Evolutionary conservation across 2,797 vertebrate species (phyloP).

Genomic region (Bovichtus diacanthus): DNA sequence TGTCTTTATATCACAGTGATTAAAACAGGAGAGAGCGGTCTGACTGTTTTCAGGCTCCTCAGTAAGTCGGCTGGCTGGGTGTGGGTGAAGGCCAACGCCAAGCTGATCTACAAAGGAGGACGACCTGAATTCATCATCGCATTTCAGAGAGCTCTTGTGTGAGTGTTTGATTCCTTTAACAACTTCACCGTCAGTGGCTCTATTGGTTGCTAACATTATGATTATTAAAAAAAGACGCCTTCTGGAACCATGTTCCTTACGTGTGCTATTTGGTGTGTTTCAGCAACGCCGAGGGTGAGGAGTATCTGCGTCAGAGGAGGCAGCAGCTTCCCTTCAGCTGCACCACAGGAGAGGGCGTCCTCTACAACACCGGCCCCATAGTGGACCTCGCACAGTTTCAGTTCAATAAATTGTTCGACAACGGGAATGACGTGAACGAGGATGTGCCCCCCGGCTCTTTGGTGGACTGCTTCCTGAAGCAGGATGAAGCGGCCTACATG

Average conservation of each 20-base stretch:
- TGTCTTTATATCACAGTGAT: constrained; percentile 79
- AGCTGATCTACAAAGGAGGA: constrained; percentile 84
- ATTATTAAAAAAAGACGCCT: not conserved
- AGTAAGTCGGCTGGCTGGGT: constrained; percentile 81
- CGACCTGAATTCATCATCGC: constrained; percentile 86
- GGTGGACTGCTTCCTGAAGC: constrained; percentile 81
- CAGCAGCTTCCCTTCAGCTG: constrained; percentile 83
- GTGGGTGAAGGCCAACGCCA: constrained; percentile 88
- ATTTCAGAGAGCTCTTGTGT: constrained; percentile 83
- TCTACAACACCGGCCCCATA: constrained; percentile 76
- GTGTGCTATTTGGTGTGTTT: constrained; percentile 13
- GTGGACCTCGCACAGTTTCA: constrained; percentile 68
- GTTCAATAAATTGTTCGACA: constrained; percentile 50
- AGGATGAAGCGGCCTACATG: constrained; percentile 74
- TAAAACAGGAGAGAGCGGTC: constrained; percentile 87
- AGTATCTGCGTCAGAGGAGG: constrained; percentile 80
- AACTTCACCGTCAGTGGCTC: not conserved
- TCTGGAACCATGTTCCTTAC: not conserved
- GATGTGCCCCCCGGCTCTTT: constrained; percentile 67
- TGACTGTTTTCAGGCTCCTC: constrained; percentile 86
- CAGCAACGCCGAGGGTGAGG: constrained; percentile 87
- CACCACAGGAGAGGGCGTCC: constrained; percentile 83
- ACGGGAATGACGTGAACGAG: not conserved
- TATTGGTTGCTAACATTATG: too few relatives aligned
- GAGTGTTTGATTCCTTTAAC: constrained; percentile 58